Evolutionary conservation across 2,888 invertebrate species (phyloP).

Genomic region (Hesperia comma): DNA sequence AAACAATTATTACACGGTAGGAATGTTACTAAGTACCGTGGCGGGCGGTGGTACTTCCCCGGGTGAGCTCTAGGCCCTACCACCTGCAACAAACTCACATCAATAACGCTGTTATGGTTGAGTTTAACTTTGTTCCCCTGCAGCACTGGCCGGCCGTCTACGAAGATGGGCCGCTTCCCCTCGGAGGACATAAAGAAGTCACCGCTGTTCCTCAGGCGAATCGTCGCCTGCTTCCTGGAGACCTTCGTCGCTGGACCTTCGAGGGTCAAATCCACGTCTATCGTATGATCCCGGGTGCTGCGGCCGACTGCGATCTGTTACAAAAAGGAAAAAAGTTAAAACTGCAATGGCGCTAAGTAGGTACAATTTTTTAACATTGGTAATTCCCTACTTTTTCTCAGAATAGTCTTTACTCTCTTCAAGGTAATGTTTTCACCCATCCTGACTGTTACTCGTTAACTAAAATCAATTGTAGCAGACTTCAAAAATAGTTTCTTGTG

Average conservation of each 20-base stretch:
- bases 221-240: conserved; percentile 95
- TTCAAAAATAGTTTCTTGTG: too few relatives aligned
- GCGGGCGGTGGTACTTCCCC: too few relatives aligned
- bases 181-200: conserved; percentile 98
- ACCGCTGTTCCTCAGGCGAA: conserved; percentile 94
- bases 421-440: too few relatives aligned
- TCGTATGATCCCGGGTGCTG: conserved; percentile 92
- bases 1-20: too few relatives aligned
- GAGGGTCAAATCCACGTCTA: conserved; percentile 96
- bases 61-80: too few relatives aligned
- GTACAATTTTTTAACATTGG: too few relatives aligned
- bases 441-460: too few relatives aligned
- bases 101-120: conserved; percentile 96
- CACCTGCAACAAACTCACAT: conserved; percentile 80
- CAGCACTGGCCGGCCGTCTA: conserved; percentile 95
- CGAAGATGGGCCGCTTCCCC: conserved; percentile 96
- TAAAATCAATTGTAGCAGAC: too few relatives aligned
- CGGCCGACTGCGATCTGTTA: conserved; percentile 94
- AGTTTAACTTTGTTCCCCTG: conserved; percentile 95
- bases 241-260: conserved; percentile 98
- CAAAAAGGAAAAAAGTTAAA: conserved; percentile 1
- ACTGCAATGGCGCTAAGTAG: background rate
- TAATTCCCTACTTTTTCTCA: too few relatives aligned
- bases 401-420: too few relatives aligned
- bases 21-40: too few relatives aligned